Base-by-base conservation (phyloP, 2,888 invertebrate species). In the Drosophila colorata region DNA sequence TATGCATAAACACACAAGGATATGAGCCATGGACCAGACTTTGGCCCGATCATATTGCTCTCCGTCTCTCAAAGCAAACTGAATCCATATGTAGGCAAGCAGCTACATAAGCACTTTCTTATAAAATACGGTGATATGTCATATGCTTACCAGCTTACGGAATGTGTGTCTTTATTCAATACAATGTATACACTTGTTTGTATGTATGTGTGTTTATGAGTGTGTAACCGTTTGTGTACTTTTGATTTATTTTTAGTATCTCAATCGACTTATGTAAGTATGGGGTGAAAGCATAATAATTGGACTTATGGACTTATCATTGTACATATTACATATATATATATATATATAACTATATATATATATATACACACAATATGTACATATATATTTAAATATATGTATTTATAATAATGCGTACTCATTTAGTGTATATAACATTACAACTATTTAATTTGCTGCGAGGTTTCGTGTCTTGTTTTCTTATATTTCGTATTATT, bases 101-200 rank as follows among this genome's bases (percentile, higher is more conserved):
- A 44, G 43, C 35, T 18, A 25, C 28, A 35, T 52, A 44, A 52
- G 59, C 60, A 49, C 23, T 28, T 41, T 47, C 40, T 48, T 64
- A 38, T n/a, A 37, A 31, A 23, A 48, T 61, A 68, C 47, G 40
- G 46, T 71, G 71, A 71, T 71, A 71, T 71, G 71, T 71, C 37
- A 60, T 52, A 52, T 66, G 69, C 59, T 59, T 51, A 38, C 56
- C 25, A 59, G 40, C 51, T 56, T 43, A 41, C 20, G n/a, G 16
- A 25, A 35, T 65, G 31, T 38, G 20, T 41, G 28, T 28, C 8
- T 28, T 9, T 28, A 9, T 28, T 28, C 14, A 33, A 7, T 16
- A 46, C 9, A 28, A 5, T 14, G 14, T 25, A 9, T 43, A 41
- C 25, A 25, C 7, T 7, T 60, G 23, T 16, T 35, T 52, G 52